These are phyloP conservation scores for Gadopsis bispinosus DNA, from an alignment of 2,797 vertebrate species.

Conservation along the genomic window DNA sequence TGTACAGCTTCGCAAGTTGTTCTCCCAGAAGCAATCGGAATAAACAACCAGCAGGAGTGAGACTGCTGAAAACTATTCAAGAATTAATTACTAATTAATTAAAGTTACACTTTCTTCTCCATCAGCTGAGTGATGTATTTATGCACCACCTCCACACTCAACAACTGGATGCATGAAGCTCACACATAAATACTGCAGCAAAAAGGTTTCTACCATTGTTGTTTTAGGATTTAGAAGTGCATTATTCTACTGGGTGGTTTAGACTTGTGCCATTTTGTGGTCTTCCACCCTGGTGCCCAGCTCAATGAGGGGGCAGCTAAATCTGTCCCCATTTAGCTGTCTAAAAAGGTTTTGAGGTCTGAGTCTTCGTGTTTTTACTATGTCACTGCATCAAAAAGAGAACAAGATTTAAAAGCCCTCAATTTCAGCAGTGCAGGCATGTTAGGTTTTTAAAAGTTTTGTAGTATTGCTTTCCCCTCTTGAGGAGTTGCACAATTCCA, in stretches of 20 bases:
- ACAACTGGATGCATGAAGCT: slow-evolving; percentile 13
- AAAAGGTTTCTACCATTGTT: neutral
- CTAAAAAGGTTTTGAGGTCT: slow-evolving; percentile 28
- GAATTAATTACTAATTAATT: slow-evolving; percentile 42
- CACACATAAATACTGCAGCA: neutral
- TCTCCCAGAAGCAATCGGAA: slow-evolving; percentile 25
- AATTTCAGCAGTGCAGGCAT: neutral
- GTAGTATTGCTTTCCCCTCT: neutral
- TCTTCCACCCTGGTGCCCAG: slow-evolving; percentile 24
- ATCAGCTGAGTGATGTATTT: slow-evolving; percentile 12
- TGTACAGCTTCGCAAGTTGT: slow-evolving; percentile 7
- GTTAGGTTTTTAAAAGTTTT: neutral
- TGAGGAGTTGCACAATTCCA: neutral
- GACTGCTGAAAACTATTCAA: slow-evolving; percentile 12
- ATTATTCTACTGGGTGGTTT: neutral
- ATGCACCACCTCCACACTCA: slow-evolving; percentile 9
- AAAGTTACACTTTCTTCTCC: slow-evolving; percentile 23
- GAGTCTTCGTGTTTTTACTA: neutral
- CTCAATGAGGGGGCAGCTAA: slow-evolving; percentile 23
- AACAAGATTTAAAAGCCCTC: neutral
- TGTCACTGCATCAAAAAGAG: neutral
- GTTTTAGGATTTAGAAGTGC: neutral
- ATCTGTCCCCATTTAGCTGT: slow-evolving; percentile 47
- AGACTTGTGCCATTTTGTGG: slow-evolving; percentile 24
- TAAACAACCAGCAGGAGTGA: slow-evolving; percentile 20